Conservation (phyloP, 2,113 vertebrate genomes). For the Nanorana parkeri region DNA sequence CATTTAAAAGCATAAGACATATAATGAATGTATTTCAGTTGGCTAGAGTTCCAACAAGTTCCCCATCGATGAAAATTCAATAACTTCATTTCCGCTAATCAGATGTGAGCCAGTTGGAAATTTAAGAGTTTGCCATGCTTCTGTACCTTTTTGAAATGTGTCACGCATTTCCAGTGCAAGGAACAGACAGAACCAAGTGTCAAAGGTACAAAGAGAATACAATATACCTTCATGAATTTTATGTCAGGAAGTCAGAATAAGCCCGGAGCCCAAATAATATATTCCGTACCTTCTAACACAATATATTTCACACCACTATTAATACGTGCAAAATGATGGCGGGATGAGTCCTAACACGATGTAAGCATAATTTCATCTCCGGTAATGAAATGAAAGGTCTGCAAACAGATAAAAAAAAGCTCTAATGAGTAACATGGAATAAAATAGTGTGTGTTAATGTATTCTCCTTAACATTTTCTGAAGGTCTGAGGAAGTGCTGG, state of each 20-base stretch:
- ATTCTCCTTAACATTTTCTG: background rate
- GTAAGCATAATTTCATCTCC: constrained; percentile 20
- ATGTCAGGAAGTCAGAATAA: background rate
- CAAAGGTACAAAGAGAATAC: constrained; percentile 27
- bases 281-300: constrained; percentile 1
- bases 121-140: no score
- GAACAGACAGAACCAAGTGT: background rate
- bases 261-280: background rate
- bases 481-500: background rate
- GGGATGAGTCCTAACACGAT: constrained; percentile 16
- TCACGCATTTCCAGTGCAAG: background rate
- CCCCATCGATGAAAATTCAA: no score
- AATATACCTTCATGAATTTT: constrained; percentile 15
- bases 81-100: no score
- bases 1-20: no score
- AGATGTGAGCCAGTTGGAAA: no score
- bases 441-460: constrained; percentile 15
- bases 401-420: constrained; percentile 33
- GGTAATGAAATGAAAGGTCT: background rate
- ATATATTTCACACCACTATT: background rate
- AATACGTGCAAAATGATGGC: background rate
- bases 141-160: no score
- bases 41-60: no score
- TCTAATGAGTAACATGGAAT: constrained; percentile 11
- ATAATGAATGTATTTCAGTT: no score